phyloP scores from a whole-genome alignment of 1,140 invertebrate genomes.

The Cyclina sinensis region DNA sequence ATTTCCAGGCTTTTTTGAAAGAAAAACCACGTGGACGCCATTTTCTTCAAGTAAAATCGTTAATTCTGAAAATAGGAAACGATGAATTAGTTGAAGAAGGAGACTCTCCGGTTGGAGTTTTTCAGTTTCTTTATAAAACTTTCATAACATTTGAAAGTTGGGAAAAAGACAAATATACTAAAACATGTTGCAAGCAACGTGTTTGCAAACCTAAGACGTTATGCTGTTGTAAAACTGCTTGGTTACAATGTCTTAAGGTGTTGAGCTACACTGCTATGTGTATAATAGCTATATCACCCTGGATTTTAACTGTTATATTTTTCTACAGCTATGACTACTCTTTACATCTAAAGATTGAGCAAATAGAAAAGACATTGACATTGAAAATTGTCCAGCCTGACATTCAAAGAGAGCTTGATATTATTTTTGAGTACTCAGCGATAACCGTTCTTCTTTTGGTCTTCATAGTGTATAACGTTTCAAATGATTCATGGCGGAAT shows the following conservation, averaged over 20 bases:
- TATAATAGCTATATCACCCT: neutral
- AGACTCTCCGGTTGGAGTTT: neutral
- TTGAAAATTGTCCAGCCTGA: neutral
- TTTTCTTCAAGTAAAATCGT: neutral
- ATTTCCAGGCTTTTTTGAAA: neutral
- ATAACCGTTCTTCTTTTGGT: neutral
- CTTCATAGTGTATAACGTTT: neutral
- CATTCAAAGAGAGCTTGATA: neutral
- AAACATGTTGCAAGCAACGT: neutral
- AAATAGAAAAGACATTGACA: neutral
- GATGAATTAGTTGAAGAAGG: neutral
- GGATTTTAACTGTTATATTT: neutral
- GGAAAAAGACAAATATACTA: neutral
- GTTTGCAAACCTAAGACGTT: neutral
- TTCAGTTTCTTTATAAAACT: neutral
- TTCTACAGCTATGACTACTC: neutral
- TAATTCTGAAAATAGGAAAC: neutral
- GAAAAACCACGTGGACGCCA: neutral
- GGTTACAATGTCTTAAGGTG: neutral
- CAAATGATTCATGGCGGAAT: neutral
- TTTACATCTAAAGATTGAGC: neutral
- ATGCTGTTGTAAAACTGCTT: neutral
- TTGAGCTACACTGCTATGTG: neutral
- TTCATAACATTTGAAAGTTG: neutral
- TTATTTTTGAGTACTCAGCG: neutral